These are phyloP conservation scores for Eulemur albifrons DNA, from an alignment of 2,797 vertebrate species.

Conservation along the genomic window DNA sequence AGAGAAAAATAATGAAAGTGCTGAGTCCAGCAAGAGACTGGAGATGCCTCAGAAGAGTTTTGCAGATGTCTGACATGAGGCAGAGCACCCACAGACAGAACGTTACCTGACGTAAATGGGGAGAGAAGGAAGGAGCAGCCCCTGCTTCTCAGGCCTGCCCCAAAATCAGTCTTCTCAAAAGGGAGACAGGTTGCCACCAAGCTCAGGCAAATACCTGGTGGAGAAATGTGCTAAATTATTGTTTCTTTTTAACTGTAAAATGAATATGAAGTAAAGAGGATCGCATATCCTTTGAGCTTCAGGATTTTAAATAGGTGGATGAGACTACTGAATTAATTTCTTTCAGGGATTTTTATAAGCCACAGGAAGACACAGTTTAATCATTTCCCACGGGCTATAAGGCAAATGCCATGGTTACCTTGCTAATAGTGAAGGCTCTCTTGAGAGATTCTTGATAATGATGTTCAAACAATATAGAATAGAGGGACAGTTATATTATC, in stretches of 20 bases:
- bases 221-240: background rate
- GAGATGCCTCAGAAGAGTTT: background rate
- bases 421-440: background rate
- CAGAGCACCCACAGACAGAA: fast-evolving
- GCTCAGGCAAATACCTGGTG: background rate
- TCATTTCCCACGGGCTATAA: background rate
- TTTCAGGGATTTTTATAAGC: background rate
- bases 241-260: background rate
- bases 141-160: fast-evolving
- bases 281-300: too few relatives aligned
- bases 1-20: background rate
- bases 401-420: background rate
- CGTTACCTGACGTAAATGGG: fast-evolving
- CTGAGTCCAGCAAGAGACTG: background rate
- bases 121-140: background rate
- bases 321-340: background rate
- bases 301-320: background rate
- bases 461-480: background rate
- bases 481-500: background rate
- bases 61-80: fast-evolving
- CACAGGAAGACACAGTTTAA: background rate
- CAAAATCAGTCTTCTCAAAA: background rate
- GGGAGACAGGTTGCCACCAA: background rate
- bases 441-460: background rate
- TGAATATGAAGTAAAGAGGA: background rate